Evolutionary conservation across 1,140 invertebrate genomes (phyloP).

Genomic region (Pogonomyrmex californicus): DNA sequence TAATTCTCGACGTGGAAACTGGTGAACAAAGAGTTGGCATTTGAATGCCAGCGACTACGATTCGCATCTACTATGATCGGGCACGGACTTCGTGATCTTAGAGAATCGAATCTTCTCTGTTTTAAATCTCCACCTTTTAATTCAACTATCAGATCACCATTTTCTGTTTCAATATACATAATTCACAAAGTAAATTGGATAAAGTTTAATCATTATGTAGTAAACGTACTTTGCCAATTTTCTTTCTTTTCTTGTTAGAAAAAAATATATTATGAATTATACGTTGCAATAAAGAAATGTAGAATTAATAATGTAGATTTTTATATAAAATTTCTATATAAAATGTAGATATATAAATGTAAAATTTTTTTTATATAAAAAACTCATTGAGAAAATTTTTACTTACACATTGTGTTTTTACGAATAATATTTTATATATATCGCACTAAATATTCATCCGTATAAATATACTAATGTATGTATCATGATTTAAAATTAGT

Average conservation of each 20-base stretch:
- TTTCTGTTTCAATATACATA: background rate
- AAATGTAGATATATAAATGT: no score
- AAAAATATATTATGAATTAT: background rate
- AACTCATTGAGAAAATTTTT: background rate
- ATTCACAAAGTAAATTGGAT: background rate
- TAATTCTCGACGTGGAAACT: conserved; percentile 67
- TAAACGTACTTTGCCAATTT: background rate
- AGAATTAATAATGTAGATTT: background rate
- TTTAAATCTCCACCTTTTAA: conserved; percentile 31
- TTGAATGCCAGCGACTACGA: conserved; percentile 76
- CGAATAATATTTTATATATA: background rate
- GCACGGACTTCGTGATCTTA: conserved; percentile 71
- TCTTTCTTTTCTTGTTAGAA: background rate
- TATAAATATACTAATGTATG: no score
- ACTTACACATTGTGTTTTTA: background rate
- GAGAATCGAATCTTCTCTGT: conserved; percentile 44
- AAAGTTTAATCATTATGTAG: no score
- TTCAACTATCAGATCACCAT: conserved; percentile 16
- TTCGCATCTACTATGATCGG: conserved; percentile 64
- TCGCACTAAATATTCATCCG: no score
- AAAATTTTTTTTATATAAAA: no score
- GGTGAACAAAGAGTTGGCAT: conserved; percentile 79
- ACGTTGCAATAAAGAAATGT: background rate
- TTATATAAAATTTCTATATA: background rate
- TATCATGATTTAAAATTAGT: no score